phyloP scores from a whole-genome alignment of 1,140 invertebrate genomes.

The Gonatopus flavifemur region DNA sequence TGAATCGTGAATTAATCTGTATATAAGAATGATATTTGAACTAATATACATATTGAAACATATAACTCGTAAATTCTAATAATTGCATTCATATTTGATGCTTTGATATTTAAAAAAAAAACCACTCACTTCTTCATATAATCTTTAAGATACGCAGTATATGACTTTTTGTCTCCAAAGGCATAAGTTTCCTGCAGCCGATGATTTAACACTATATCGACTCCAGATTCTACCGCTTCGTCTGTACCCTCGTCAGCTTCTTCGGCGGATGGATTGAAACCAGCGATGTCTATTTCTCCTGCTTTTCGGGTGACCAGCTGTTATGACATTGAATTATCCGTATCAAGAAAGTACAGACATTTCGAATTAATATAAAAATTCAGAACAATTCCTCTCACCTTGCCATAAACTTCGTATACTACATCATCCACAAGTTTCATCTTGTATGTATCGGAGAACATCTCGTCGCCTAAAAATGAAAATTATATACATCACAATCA shows the following conservation, averaged over 20 bases:
- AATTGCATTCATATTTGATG: too few relatives aligned
- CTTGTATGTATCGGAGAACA: conserved; percentile 97
- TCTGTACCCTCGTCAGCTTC: conserved; percentile 87
- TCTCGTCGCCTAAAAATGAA: conserved; percentile 81
- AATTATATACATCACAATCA: too few relatives aligned
- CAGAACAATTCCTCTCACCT: too few relatives aligned
- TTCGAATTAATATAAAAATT: conserved; percentile 1
- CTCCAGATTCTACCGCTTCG: conserved; percentile 71
- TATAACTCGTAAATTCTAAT: too few relatives aligned
- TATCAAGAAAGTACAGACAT: conserved; percentile 52
- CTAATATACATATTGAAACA: neutral
- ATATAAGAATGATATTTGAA: conserved; percentile 8
- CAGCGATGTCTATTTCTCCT: conserved; percentile 80
- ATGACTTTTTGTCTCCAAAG: conserved; percentile 86
- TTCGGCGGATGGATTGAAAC: conserved; percentile 91
- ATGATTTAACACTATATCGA: conserved; percentile 93
- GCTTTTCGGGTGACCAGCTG: conserved; percentile 72
- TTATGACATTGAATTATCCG: too few relatives aligned
- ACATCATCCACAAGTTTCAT: conserved; percentile 92
- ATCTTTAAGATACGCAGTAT: conserved; percentile 90
- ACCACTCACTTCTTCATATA: conserved; percentile 91
- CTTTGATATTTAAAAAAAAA: neutral
- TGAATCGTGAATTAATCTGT: conserved; percentile 12
- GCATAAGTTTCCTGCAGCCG: conserved; percentile 84
- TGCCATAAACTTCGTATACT: conserved; percentile 93